These are phyloP conservation scores for Hirtodrosophila trivittata DNA, from an alignment of 2,888 invertebrate genomes.

Conservation along the genomic window DNA sequence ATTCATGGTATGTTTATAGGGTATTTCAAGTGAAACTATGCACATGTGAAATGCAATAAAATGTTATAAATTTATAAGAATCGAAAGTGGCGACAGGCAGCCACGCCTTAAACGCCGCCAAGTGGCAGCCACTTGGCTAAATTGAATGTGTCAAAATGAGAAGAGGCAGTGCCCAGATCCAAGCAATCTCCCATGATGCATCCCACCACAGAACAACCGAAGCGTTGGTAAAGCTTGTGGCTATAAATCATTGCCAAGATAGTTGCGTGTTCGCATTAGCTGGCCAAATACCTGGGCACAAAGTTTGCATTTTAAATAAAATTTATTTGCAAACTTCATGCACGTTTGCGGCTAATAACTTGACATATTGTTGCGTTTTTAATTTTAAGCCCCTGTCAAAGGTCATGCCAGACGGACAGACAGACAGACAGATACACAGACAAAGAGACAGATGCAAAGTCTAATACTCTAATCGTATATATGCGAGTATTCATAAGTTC, in stretches of 20 bases:
- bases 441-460: slow-evolving; percentile 23
- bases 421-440: slow-evolving; percentile 8
- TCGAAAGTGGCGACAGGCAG: slow-evolving; percentile 57
- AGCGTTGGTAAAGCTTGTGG: slow-evolving; percentile 20
- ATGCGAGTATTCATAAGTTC: slow-evolving; percentile 46
- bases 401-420: slow-evolving; percentile 40
- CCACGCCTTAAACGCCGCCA: slow-evolving; percentile 18
- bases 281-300: slow-evolving; percentile 36
- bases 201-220: neutral
- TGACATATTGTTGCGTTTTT: slow-evolving; percentile 42
- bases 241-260: slow-evolving; percentile 72
- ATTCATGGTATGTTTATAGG: neutral
- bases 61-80: slow-evolving; percentile 54
- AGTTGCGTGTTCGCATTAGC: slow-evolving; percentile 67
- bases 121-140: slow-evolving; percentile 50
- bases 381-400: slow-evolving; percentile 64
- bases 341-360: slow-evolving; percentile 66
- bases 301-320: slow-evolving; percentile 62
- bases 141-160: slow-evolving; percentile 70
- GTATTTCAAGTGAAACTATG: slow-evolving; percentile 31
- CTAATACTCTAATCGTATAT: neutral
- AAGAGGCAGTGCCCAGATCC: slow-evolving; percentile 24
- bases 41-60: slow-evolving; percentile 57
- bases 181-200: neutral
- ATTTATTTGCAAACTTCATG: slow-evolving; percentile 61